Percentiles rank a stretch among this genome's conserved stretches.
Evolutionary conservation across 1,140 invertebrate species (phyloP).

Genomic region (Micrasema longulum): DNA sequence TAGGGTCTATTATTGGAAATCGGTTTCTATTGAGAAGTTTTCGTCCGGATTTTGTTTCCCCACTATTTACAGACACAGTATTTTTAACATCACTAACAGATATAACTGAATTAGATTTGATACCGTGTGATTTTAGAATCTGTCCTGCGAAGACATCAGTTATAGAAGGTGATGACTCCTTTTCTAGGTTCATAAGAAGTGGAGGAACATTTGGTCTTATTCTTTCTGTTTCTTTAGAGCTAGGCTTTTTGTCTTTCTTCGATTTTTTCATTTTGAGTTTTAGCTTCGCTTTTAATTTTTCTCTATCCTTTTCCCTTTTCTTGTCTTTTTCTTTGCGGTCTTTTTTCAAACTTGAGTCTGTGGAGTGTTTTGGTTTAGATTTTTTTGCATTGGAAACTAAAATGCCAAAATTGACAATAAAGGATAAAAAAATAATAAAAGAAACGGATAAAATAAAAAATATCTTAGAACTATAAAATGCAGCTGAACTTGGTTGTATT

Average conservation of each 20-base stretch:
- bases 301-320: conserved; percentile 58
- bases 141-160: conserved; percentile 73
- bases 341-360: conserved; percentile 27
- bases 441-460: too few relatives aligned
- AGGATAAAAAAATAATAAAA: too few relatives aligned
- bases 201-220: conserved; percentile 65
- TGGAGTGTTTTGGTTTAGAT: conserved; percentile 39
- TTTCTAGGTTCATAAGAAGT: conserved; percentile 67
- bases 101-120: conserved; percentile 56
- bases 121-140: conserved; percentile 66
- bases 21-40: conserved; percentile 61
- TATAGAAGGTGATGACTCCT: conserved; percentile 69
- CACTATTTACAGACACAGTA: conserved; percentile 43
- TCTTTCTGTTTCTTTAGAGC: conserved; percentile 61
- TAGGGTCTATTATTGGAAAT: conserved; percentile 65
- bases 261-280: conserved; percentile 59
- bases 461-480: too few relatives aligned
- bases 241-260: conserved; percentile 64
- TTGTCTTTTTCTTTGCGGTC: conserved; percentile 61
- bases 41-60: conserved; percentile 59
- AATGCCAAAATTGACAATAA: conserved; percentile 10
- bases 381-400: conserved; percentile 40
- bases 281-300: conserved; percentile 59
- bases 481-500: too few relatives aligned
- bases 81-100: conserved; percentile 1